A percentile compares a stretch with the other conserved stretches of the same genome.
Evolutionary conservation across 2,797 vertebrate genomes (phyloP).

Genomic region (Rhabdophis nuchalis): DNA sequence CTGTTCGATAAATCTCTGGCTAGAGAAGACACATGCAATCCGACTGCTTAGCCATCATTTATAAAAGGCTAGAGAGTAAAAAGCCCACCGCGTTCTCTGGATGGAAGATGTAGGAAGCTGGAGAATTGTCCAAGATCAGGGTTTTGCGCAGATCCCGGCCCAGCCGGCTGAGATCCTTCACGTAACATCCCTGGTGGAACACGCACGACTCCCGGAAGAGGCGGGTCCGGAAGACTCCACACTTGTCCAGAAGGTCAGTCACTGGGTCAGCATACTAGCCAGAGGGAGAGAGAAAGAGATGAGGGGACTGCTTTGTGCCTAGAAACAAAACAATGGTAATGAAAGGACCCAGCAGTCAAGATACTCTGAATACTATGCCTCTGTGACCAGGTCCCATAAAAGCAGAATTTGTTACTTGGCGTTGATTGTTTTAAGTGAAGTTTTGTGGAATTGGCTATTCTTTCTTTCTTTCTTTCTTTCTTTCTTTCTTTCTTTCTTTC

Average conservation of each 20-base stretch:
- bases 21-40: neutral
- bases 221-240: slow-evolving; percentile 80
- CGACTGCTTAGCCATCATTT: neutral
- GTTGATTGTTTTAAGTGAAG: neutral
- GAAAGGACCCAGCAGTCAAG: neutral
- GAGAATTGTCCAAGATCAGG: slow-evolving; percentile 89
- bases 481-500: too few relatives aligned
- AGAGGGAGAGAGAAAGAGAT: neutral
- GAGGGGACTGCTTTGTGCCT: neutral
- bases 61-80: neutral
- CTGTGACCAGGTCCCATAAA: neutral
- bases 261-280: slow-evolving; percentile 88
- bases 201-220: slow-evolving; percentile 91
- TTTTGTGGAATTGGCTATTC: neutral
- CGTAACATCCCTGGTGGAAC: slow-evolving; percentile 91
- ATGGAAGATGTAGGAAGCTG: slow-evolving; percentile 92
- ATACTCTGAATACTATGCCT: neutral
- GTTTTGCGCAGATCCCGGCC: slow-evolving; percentile 87
- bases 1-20: neutral
- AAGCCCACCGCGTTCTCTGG: slow-evolving; percentile 87
- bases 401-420: neutral
- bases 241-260: slow-evolving; percentile 85
- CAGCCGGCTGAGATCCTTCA: slow-evolving; percentile 88
- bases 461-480: too few relatives aligned
- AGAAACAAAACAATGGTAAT: neutral